These are phyloP conservation scores for Proterorhinus semilunaris DNA, from an alignment of 2,113 vertebrate genomes.

Conservation along the genomic window DNA sequence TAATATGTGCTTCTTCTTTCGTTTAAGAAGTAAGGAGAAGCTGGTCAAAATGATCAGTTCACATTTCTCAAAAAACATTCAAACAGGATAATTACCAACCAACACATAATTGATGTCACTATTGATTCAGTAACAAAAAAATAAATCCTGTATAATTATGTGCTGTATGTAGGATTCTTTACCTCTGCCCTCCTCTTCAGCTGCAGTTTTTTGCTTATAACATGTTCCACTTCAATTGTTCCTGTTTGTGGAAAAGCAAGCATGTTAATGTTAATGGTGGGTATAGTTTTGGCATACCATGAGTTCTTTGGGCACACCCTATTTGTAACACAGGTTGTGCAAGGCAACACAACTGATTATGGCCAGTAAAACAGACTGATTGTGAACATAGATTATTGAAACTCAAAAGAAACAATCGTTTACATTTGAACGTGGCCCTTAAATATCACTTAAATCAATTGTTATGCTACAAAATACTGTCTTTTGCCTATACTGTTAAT, in stretches of 20 bases:
- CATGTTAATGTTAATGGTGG: background rate
- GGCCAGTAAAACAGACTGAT: background rate
- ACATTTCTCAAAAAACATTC: background rate
- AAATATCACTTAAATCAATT: too few species aligned
- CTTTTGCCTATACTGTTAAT: too few species aligned
- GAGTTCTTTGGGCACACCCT: background rate
- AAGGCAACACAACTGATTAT: background rate
- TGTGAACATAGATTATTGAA: background rate
- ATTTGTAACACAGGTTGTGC: constrained; percentile 8
- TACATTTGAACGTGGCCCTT: too few species aligned
- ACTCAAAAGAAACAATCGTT: too few species aligned
- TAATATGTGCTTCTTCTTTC: background rate
- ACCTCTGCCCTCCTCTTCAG: constrained; percentile 78
- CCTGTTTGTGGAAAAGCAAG: constrained; percentile 62
- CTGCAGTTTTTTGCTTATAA: constrained; percentile 72
- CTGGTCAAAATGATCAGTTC: background rate
- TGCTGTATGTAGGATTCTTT: constrained; percentile 1
- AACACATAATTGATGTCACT: background rate
- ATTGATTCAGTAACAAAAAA: background rate
- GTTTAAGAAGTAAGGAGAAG: background rate
- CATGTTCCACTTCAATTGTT: constrained; percentile 68
- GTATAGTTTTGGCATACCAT: background rate
- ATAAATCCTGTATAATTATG: background rate
- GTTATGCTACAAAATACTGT: too few species aligned
- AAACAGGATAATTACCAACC: too few species aligned